These are phyloP conservation scores for Hylaeus volcanicus DNA, from an alignment of 1,140 invertebrate genomes.

Conservation along the genomic window DNA sequence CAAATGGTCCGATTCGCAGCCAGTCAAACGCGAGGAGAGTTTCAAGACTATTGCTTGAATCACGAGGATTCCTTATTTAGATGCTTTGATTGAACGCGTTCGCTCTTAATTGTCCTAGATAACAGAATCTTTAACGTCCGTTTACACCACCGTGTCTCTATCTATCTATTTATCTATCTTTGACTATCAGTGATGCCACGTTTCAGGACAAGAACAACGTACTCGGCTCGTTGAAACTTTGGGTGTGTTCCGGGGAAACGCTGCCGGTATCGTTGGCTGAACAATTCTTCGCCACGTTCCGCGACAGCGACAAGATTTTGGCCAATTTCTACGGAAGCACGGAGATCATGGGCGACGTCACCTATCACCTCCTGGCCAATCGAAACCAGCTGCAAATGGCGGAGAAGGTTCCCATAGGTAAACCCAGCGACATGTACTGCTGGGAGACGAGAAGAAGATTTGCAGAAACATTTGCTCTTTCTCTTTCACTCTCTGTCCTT, in stretches of 20 bases:
- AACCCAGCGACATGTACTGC: no score
- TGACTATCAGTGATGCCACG: background rate
- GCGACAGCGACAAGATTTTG: constrained; percentile 82
- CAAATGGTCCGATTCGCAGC: no score
- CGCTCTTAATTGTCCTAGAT: no score
- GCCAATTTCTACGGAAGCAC: constrained; percentile 95
- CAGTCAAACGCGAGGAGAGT: no score
- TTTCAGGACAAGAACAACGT: constrained; percentile 70
- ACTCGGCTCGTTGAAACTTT: constrained; percentile 84
- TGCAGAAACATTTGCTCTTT: no score
- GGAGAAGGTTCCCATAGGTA: constrained; percentile 90
- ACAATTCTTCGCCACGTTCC: constrained; percentile 88
- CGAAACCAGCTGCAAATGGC: constrained; percentile 82
- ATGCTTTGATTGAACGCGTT: background rate
- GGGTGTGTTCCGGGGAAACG: constrained; percentile 92
- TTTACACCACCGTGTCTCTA: no score
- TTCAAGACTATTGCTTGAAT: no score
- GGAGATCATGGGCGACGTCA: constrained; percentile 92
- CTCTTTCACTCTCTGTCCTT: no score
- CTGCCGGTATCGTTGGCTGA: constrained; percentile 84
- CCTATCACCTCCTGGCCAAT: constrained; percentile 82
- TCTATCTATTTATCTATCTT: background rate
- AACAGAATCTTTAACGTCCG: no score
- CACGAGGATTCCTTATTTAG: background rate
- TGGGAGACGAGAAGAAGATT: no score